These are phyloP conservation scores for Bombyx huttoni DNA, from an alignment of 2,888 invertebrate species.

Conservation along the genomic window DNA sequence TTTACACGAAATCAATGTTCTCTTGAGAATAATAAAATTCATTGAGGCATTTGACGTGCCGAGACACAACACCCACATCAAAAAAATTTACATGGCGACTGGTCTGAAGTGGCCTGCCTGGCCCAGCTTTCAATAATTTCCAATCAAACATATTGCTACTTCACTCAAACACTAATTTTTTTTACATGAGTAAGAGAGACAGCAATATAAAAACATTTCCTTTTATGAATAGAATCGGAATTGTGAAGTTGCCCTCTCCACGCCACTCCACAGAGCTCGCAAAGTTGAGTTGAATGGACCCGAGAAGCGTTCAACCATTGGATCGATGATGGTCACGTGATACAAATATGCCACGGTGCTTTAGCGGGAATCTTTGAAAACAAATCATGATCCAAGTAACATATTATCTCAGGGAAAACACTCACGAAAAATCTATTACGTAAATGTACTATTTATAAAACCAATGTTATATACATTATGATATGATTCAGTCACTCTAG, in stretches of 20 bases:
- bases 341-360: constrained; percentile 40
- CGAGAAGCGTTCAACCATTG: constrained; percentile 71
- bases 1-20: constrained; percentile 53
- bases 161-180: constrained; percentile 68
- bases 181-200: constrained; percentile 58
- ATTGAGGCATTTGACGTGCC: constrained; percentile 68
- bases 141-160: constrained; percentile 64
- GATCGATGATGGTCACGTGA: constrained; percentile 71
- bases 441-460: too few relatives aligned
- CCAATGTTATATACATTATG: too few relatives aligned
- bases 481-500: too few relatives aligned
- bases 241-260: constrained; percentile 62
- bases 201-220: constrained; percentile 60
- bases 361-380: constrained; percentile 37
- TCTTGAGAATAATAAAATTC: constrained; percentile 63
- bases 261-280: constrained; percentile 48
- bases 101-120: constrained; percentile 22
- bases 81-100: constrained; percentile 69
- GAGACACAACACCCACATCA: constrained; percentile 70
- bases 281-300: constrained; percentile 72
- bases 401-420: too few relatives aligned
- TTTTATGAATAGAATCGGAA: constrained; percentile 68
- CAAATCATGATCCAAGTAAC: not conserved
- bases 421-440: too few relatives aligned
- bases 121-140: constrained; percentile 67